phyloP scores from a whole-genome alignment of 2,797 vertebrate species.

The Acanthurus tractus region DNA sequence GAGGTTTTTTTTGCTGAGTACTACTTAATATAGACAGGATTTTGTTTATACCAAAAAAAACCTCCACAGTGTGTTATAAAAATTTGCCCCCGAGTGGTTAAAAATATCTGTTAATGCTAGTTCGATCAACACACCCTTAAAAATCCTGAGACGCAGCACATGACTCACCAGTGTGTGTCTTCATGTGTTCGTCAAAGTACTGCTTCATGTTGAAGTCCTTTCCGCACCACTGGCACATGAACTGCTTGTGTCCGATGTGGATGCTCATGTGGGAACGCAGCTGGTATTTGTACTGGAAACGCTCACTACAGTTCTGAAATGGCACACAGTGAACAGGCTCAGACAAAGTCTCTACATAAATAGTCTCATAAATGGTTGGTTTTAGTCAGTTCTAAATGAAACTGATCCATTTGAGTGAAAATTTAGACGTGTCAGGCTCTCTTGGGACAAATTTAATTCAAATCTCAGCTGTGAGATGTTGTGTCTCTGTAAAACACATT shows the following conservation, averaged over 20 bases:
- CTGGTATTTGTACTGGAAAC: constrained; percentile 98
- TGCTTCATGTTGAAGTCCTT: constrained; percentile 99
- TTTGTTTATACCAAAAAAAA: background rate
- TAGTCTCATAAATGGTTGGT: background rate
- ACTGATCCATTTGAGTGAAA: background rate
- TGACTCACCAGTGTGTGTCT: constrained; percentile 91
- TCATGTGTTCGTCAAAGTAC: constrained; percentile 99
- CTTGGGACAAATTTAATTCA: background rate
- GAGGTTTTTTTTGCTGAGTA: no score
- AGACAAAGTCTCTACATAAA: background rate
- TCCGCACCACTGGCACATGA: constrained; percentile 99
- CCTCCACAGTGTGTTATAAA: background rate
- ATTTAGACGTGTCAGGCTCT: background rate
- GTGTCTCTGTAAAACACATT: constrained; percentile 11
- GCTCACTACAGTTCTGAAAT: constrained; percentile 80
- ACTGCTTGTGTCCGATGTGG: constrained; percentile 98
- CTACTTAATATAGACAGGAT: background rate
- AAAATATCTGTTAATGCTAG: background rate
- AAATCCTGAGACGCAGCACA: background rate
- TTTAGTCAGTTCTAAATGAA: background rate
- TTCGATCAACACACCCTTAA: background rate
- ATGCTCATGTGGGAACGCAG: constrained; percentile 99
- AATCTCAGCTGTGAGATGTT: background rate
- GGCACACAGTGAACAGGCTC: constrained; percentile 17
- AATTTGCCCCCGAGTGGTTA: background rate